Base-by-base conservation (phyloP, 2,797 vertebrate genomes). In the Sebastes dallii region DNA sequence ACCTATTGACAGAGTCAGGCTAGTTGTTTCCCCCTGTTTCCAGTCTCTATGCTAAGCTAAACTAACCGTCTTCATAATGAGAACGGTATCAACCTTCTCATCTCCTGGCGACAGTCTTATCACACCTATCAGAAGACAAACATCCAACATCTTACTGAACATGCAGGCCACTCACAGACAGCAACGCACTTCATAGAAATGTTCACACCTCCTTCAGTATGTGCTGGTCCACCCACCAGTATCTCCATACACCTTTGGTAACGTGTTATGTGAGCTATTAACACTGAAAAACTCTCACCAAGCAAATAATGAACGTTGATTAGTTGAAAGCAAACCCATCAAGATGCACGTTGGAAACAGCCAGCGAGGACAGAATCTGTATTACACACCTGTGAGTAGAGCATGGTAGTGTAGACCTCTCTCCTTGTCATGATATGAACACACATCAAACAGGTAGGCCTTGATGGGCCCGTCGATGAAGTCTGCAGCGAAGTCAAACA, bases 391-490 rank as follows among this genome's bases (percentile, higher is more conserved):
- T 95, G 98, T 99, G 82, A 99, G 95, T 46, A 99, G 94, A 27
- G 99, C 98, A 12, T 99, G 99, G 92, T 97, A 99, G 92, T 99
- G 98, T 73, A 99, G 96, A 9, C 98, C 99, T 86, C 95, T 94
- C 77, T 99, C 98, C 88, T 98, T 99, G 93, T 99, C 98, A 84
- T 93, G 90, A 80, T 99, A 95, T 14, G 95, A 97, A 85, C 98
- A 99, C 90, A 99, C 97, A 67, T 99, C 99, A 90, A 99, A 99
- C 88, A 99, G 95, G 92, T 99, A 99, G 0, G 98, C 98, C 92
- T 99, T 99, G 89, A 99, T 98, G 60, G 99, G 99, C 20, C 98
- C 98, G 34, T 99, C 99, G 39, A 99, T 98, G 93, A 99, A 99
- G 90, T 99, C 98, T 9, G 98, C 98, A 1, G 99, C 96, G 89